Evolutionary conservation across 1,140 invertebrate genomes (phyloP), one percentile per base, ranked within the genome.

Genomic region (Camponotus vicinus): DNA sequence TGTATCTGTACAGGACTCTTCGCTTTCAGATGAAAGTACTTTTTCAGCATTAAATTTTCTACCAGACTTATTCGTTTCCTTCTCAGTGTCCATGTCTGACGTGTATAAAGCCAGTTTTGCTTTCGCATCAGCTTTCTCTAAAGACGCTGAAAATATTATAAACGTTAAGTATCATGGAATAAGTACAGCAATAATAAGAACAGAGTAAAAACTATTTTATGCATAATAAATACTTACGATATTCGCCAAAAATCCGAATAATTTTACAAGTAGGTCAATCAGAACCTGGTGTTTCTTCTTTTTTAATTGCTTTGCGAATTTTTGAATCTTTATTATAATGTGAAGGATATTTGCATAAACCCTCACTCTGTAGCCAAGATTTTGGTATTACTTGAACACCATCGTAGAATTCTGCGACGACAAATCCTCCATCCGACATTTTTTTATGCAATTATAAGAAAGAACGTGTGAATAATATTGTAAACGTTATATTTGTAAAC

Each of bases 211-310:
- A 5, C 9, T 59, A 13, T 27, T 75, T 59, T 61, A 42, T 2
- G 40, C 21, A 21, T 21, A 21, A 21, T 15, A 42, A 42, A 34
- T 76, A 75, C 55, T 75, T 75, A 76, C 73, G 11, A 61, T 76
- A 76, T 7, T 76, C 21, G 73, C 73, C 13, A 76, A 76, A 76
- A 59, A 42, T 76, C 3, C 37, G 34, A 15, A 13, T 1, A 59
- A 76, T 18, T 76, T 40, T 61, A 9, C 5, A 27, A 9, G 15
- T 18, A 21, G 55, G 0, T 37, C 55, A 18, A 3, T 15, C 21
- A 21, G 21, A 21, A 32, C 0, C 15, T 21, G 73, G 55, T 1
- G 4, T 27, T 76, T 76, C 37, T 2, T 32, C 34, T 18, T 61
- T 61, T 18, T 61, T 49, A 34, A 76, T 6, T 2, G 73, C 55